These are phyloP conservation scores for Cataglyphis altisquamis DNA, from an alignment of 2,888 invertebrate species.

Conservation along the genomic window DNA sequence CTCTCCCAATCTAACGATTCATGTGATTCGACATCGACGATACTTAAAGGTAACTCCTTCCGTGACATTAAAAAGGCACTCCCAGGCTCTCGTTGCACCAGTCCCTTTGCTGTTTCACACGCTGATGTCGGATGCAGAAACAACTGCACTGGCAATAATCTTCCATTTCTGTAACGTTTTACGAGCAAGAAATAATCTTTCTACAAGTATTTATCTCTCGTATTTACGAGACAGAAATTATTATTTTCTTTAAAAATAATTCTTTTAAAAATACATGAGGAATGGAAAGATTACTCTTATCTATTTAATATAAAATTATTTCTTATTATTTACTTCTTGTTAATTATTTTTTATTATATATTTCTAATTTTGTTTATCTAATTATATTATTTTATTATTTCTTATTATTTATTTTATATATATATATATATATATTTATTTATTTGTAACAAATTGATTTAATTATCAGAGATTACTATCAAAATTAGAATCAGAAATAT, in stretches of 20 bases:
- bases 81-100: conserved; percentile 74
- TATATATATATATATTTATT: background rate
- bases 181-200: conserved; percentile 32
- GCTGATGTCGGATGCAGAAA: conserved; percentile 73
- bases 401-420: background rate
- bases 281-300: background rate
- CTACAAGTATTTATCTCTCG: background rate
- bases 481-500: background rate
- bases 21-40: conserved; percentile 71
- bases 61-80: conserved; percentile 81
- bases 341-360: conserved; percentile 1
- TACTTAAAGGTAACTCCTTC: conserved; percentile 79
- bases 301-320: background rate
- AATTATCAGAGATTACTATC: background rate
- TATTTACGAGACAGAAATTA: background rate
- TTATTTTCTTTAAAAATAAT: background rate
- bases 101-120: conserved; percentile 74
- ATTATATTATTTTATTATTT: background rate
- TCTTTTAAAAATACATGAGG: background rate
- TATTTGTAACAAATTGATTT: background rate
- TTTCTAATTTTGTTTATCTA: background rate
- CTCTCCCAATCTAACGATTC: conserved; percentile 72
- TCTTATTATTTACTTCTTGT: background rate
- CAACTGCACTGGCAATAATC: conserved; percentile 54
- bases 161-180: conserved; percentile 48